A percentile compares a stretch with the other conserved stretches of the same genome.
phyloP scores from a whole-genome alignment of 1,140 invertebrate species.

The Sesamia nonagrioides region DNA sequence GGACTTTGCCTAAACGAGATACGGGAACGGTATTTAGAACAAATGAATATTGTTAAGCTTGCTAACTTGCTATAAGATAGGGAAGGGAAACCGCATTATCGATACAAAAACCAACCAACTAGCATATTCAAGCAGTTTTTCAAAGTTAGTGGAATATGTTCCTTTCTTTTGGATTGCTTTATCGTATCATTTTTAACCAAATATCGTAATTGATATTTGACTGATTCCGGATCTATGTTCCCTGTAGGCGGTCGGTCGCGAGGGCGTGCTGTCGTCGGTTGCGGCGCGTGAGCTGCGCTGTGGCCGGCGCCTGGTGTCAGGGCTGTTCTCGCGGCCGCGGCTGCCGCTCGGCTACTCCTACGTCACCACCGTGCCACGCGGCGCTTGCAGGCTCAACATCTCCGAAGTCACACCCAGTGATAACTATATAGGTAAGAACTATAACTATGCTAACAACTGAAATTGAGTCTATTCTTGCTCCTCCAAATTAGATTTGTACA shows the following conservation, averaged over 20 bases:
- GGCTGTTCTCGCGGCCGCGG: constrained; percentile 94
- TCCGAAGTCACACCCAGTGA: constrained; percentile 94
- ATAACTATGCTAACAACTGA: neutral
- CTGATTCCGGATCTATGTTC: neutral
- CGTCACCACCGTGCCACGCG: constrained; percentile 94
- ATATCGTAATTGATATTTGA: neutral
- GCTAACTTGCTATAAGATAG: no score
- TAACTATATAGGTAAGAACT: constrained; percentile 94
- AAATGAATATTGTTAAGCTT: neutral
- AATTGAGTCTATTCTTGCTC: neutral
- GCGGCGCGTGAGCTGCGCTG: constrained; percentile 91
- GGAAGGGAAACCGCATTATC: no score
- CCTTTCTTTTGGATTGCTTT: no score
- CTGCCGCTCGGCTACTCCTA: constrained; percentile 94
- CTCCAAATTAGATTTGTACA: neutral
- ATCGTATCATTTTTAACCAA: no score
- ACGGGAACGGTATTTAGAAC: neutral
- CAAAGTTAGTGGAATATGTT: no score
- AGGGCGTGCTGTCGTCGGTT: constrained; percentile 90
- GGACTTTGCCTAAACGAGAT: neutral
- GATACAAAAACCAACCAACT: no score
- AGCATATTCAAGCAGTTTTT: no score
- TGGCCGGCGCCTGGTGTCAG: constrained; percentile 92
- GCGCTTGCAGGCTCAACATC: constrained; percentile 96
- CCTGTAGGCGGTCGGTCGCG: constrained; percentile 91